Evolutionary conservation across 64 coral and sea anemone genomes (phyloP), one percentile per base, ranked within the genome.

Genomic region (Actinia equina): DNA sequence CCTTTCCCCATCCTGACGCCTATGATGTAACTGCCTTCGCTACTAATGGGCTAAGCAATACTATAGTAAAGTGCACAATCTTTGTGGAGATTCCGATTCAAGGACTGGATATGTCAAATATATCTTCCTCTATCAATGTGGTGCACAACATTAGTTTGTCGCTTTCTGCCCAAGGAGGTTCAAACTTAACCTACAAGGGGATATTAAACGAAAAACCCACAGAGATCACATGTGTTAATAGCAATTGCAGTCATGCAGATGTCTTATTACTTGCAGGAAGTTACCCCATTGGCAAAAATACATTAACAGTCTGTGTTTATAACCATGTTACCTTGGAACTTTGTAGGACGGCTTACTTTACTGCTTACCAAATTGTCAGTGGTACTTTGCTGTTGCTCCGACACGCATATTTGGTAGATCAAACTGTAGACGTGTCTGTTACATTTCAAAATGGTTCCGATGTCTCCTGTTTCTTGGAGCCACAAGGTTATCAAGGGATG

Each of bases 21-120:
- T 86, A 60, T 79, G 77, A 11, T 57, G 42, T 91, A 58, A 84
- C 27, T 23, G 89, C 57, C 10, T 77, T 51, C 11, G 83, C 65
- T n/a, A 79, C 12, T 44, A 91, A 91, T 59, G 43, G 15, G 26
- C 71, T 91, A 30, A 78, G 37, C 51, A 61, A 62, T 59, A 55
- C 30, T 18, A 61, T 71, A 44, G 62, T 54, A 54, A 15, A 13
- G 18, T 59, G 53, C 42, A 44, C 16, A 6, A n/a, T 91, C 19
- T 77, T 19, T 23, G 56, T 86, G 0, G 82, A 91, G 42, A 70
- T 37, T 18, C 89, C 83, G 12, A 86, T 91, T 17, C 54, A 9
- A 53, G 83, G 54, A 27, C 52, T 91, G 4, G 16, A 91, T 6
- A 44, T 86, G 12, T 62, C 20, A 4, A 74, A 74, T 74, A 74